Evolutionary conservation across 2,797 vertebrate genomes (phyloP).

Genomic region (Eulemur albifrons): DNA sequence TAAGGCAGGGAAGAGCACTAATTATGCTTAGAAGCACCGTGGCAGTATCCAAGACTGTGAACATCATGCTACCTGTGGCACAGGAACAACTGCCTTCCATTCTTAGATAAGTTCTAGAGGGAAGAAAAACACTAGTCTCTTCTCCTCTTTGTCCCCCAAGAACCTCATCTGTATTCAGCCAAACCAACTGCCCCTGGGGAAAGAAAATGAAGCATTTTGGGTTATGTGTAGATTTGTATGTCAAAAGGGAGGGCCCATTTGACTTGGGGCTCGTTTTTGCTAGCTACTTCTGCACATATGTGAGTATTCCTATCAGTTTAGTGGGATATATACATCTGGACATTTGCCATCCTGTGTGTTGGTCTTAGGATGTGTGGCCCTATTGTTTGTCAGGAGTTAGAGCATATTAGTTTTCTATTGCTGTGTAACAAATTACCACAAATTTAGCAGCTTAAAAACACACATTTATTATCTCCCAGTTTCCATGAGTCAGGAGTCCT

Average conservation of each 20-base stretch:
- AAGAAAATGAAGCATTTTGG: neutral
- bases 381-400: neutral
- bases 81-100: neutral
- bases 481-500: neutral
- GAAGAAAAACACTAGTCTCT: neutral
- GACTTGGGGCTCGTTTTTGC: neutral
- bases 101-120: neutral
- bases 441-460: neutral
- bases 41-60: neutral
- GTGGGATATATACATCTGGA: neutral
- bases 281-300: neutral
- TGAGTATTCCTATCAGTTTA: neutral
- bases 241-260: neutral
- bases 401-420: neutral
- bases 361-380: neutral
- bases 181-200: neutral
- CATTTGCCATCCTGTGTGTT: neutral
- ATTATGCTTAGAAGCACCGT: neutral
- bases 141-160: neutral
- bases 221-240: neutral
- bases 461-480: neutral
- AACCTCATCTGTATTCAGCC: neutral
- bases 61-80: accelerated
- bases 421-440: neutral
- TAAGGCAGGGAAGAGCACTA: neutral